Evolutionary conservation across 2,888 invertebrate genomes (phyloP).

Genomic region (Caenorhabditis auriculariae): DNA sequence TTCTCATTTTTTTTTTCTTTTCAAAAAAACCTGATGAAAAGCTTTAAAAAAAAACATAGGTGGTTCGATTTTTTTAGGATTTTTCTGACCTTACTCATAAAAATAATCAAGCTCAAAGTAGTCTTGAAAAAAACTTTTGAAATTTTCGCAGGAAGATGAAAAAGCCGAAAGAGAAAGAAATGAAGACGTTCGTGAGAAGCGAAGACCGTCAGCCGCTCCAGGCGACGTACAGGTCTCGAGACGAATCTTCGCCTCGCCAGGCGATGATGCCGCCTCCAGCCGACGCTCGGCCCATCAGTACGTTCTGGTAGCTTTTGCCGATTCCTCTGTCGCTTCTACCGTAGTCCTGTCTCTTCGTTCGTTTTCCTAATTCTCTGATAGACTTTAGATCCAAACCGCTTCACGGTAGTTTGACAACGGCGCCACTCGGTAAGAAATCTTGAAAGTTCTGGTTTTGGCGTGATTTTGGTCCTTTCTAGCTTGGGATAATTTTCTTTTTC

Average conservation of each 20-base stretch:
- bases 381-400: background rate
- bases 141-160: too few species aligned
- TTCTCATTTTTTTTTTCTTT: constrained; percentile 32
- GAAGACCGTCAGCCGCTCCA: constrained; percentile 18
- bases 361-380: too few species aligned
- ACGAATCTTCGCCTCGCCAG: constrained; percentile 8
- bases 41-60: too few species aligned
- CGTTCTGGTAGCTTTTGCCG: constrained; percentile 1
- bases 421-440: constrained; percentile 2
- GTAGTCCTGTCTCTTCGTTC: too few species aligned
- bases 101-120: too few species aligned
- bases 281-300: constrained; percentile 30
- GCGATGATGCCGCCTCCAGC: constrained; percentile 28
- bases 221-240: constrained; percentile 15
- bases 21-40: too few species aligned
- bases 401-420: background rate
- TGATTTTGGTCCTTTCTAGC: too few species aligned
- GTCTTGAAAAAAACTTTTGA: too few species aligned
- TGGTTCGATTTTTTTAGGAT: too few species aligned
- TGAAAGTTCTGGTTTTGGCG: constrained; percentile 5
- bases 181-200: constrained; percentile 8
- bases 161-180: constrained; percentile 17
- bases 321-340: background rate
- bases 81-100: too few species aligned
- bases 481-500: too few species aligned